Percentiles rank a stretch among this genome's conserved stretches.
These are phyloP conservation scores for Eulemur coronatus DNA, from an alignment of 2,797 vertebrate genomes.

Conservation along the genomic window DNA sequence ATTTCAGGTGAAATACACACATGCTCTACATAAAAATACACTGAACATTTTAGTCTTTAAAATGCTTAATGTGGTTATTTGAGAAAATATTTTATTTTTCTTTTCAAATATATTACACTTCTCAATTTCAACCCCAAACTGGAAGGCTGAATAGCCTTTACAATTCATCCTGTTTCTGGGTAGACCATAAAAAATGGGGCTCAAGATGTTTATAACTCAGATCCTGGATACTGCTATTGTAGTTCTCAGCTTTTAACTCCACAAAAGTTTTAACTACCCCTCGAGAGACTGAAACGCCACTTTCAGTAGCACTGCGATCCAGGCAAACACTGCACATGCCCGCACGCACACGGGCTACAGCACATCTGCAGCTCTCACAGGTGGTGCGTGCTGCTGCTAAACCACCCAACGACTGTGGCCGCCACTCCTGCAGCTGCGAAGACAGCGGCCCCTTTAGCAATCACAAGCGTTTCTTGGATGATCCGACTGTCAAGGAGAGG, in stretches of 20 bases:
- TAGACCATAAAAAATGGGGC: not conserved
- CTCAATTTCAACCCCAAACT: not conserved
- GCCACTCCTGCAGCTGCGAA: not conserved
- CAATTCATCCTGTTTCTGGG: not conserved
- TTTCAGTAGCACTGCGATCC: not conserved
- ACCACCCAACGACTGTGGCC: too few species aligned
- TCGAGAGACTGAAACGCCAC: not conserved
- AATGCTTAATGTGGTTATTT: not conserved
- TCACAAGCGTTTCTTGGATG: not conserved
- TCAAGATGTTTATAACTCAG: not conserved
- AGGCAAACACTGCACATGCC: not conserved
- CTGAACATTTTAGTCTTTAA: not conserved
- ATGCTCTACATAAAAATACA: not conserved
- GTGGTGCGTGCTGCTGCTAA: too few species aligned
- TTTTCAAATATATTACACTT: not conserved
- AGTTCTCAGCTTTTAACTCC: not conserved
- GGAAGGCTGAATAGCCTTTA: not conserved
- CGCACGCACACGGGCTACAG: not conserved
- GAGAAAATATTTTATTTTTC: not conserved
- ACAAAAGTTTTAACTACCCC: not conserved
- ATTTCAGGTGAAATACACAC: not conserved
- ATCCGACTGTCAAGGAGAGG: not conserved
- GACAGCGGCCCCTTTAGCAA: too few species aligned
- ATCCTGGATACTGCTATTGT: not conserved
- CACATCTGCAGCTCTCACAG: not conserved